phyloP scores from a whole-genome alignment of 2,113 vertebrate genomes.

The Centrocercus urophasianus region DNA sequence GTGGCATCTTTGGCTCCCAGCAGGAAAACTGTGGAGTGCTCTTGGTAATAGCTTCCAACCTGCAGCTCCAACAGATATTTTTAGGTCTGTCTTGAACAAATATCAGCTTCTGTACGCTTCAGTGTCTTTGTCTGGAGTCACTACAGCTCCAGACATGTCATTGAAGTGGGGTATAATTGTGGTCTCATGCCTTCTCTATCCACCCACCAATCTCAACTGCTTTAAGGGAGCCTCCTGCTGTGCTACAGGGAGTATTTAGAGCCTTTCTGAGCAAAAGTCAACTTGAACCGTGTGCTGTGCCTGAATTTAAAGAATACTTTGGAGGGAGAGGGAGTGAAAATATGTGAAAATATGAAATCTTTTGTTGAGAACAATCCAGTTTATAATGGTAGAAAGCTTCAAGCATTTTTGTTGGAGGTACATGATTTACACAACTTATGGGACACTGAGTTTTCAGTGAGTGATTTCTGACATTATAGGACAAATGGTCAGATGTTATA shows the following conservation, averaged over 20 bases:
- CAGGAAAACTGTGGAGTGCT: constrained; percentile 66
- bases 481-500: neutral
- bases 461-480: neutral
- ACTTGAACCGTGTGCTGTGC: constrained; percentile 56
- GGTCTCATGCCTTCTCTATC: constrained; percentile 68
- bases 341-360: neutral
- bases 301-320: constrained; percentile 36
- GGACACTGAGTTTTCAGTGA: neutral
- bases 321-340: neutral
- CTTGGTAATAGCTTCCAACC: constrained; percentile 68
- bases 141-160: constrained; percentile 72
- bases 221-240: constrained; percentile 75
- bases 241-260: constrained; percentile 62
- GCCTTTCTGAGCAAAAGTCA: constrained; percentile 63
- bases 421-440: neutral
- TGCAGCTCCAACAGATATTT: constrained; percentile 78
- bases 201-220: constrained; percentile 77
- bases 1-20: constrained; percentile 64
- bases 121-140: constrained; percentile 77
- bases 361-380: neutral
- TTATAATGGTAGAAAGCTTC: neutral
- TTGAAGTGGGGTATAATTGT: constrained; percentile 79
- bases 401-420: neutral
- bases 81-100: constrained; percentile 78
- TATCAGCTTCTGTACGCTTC: constrained; percentile 67